These are phyloP conservation scores for Cricetomys ansorgei DNA, from an alignment of 2,113 vertebrate species.

Conservation along the genomic window DNA sequence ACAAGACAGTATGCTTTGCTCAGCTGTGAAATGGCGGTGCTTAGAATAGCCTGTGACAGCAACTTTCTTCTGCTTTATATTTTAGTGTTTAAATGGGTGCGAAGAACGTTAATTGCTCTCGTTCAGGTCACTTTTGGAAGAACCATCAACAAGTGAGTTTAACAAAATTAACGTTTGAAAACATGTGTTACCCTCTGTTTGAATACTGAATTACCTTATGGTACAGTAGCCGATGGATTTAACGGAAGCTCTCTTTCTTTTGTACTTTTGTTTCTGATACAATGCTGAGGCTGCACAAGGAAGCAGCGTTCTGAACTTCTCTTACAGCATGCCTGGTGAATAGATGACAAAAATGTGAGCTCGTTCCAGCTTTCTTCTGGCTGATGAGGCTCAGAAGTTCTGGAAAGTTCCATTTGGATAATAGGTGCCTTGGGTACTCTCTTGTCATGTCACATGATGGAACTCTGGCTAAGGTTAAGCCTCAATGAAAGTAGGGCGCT, in stretches of 20 bases:
- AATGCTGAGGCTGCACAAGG: neutral
- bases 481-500: neutral
- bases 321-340: neutral
- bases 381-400: neutral
- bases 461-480: neutral
- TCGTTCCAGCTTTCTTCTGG: neutral
- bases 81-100: slow-evolving; percentile 99
- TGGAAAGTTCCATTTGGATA: neutral
- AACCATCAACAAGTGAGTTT: slow-evolving; percentile 99
- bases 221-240: neutral
- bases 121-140: slow-evolving; percentile 99
- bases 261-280: neutral
- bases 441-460: neutral
- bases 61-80: slow-evolving; percentile 72
- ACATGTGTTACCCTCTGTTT: slow-evolving; percentile 4
- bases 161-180: slow-evolving; percentile 51
- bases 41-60: neutral
- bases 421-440: neutral
- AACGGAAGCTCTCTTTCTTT: neutral
- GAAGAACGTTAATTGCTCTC: slow-evolving; percentile 99
- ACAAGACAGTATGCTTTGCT: neutral
- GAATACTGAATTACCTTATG: neutral
- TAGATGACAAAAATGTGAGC: neutral
- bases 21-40: neutral
- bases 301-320: slow-evolving; percentile 1